A percentile compares a stretch with the other conserved stretches of the same genome.
Evolutionary conservation across 2,113 vertebrate species (phyloP).

Genomic region (Fulmarus glacialis): DNA sequence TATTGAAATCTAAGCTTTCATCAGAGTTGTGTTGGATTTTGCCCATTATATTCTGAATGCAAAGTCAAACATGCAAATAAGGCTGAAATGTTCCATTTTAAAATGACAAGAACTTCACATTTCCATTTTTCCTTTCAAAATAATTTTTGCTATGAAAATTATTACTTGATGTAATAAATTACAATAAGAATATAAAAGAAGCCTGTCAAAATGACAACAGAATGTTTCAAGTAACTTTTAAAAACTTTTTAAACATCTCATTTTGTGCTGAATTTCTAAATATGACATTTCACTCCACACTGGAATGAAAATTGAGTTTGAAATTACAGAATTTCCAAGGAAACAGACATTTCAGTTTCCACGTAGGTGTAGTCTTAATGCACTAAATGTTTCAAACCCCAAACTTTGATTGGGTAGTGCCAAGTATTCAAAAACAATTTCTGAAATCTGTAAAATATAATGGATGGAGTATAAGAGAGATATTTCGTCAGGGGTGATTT

Average conservation of each 20-base stretch:
- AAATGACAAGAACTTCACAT: neutral
- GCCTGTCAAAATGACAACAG: conserved; percentile 43
- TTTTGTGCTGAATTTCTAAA: neutral
- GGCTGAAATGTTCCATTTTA: neutral
- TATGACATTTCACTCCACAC: neutral
- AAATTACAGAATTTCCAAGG: conserved; percentile 26
- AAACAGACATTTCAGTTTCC: neutral
- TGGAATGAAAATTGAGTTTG: neutral
- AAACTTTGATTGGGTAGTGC: neutral
- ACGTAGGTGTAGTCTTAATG: neutral
- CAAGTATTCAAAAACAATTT: neutral
- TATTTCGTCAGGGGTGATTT: neutral
- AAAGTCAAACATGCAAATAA: conserved; percentile 24
- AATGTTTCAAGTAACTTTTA: neutral
- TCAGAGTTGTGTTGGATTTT: neutral
- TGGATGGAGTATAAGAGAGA: neutral
- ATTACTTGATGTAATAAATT: neutral
- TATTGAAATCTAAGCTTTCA: neutral
- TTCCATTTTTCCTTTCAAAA: conserved; percentile 32
- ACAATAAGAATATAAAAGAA: neutral
- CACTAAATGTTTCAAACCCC: neutral
- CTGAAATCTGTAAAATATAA: neutral
- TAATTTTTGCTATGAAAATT: neutral
- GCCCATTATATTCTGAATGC: neutral
- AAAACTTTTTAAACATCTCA: neutral